A percentile compares a stretch with the other conserved stretches of the same genome.
Evolutionary conservation across 2,888 invertebrate genomes (phyloP).

Genomic region (Bombylius discolor): DNA sequence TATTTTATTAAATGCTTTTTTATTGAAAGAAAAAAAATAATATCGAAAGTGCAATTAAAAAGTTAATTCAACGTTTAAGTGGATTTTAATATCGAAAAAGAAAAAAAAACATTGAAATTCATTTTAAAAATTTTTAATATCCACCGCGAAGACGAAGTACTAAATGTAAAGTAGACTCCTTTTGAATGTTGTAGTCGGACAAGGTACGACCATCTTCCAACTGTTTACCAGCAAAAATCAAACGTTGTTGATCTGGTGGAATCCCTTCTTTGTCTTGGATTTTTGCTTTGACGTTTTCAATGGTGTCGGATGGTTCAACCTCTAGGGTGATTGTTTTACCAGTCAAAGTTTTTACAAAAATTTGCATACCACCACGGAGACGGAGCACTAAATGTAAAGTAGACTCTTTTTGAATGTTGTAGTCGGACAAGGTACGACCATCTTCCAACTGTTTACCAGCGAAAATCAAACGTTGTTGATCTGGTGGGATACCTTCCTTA

Average conservation of each 20-base stretch:
- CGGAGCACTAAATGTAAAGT: conserved; percentile 24
- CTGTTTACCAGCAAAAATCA: conserved; percentile 24
- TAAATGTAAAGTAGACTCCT: conserved; percentile 18
- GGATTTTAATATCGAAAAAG: no score
- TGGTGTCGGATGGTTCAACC: conserved; percentile 20
- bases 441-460: conserved; percentile 26
- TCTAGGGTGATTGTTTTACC: conserved; percentile 24
- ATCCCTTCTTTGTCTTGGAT: conserved; percentile 26
- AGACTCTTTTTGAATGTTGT: conserved; percentile 26
- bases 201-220: conserved; percentile 23
- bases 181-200: conserved; percentile 19
- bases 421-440: conserved; percentile 24
- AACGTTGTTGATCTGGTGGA: conserved; percentile 24
- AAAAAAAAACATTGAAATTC: no score
- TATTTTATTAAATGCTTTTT: background rate
- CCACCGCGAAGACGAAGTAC: conserved; percentile 18
- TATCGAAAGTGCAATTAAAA: background rate
- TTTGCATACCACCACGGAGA: conserved; percentile 22
- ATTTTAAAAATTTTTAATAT: no score
- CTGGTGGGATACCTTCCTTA: conserved; percentile 27
- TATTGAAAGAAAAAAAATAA: background rate
- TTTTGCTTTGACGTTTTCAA: conserved; percentile 23
- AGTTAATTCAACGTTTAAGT: background rate
- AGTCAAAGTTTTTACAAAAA: conserved; percentile 23
- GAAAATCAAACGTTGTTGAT: conserved; percentile 25